A percentile compares a stretch with the other conserved stretches of the same genome.
phyloP scores from a whole-genome alignment of 1,140 invertebrate genomes.

The Camponotus vicinus region DNA sequence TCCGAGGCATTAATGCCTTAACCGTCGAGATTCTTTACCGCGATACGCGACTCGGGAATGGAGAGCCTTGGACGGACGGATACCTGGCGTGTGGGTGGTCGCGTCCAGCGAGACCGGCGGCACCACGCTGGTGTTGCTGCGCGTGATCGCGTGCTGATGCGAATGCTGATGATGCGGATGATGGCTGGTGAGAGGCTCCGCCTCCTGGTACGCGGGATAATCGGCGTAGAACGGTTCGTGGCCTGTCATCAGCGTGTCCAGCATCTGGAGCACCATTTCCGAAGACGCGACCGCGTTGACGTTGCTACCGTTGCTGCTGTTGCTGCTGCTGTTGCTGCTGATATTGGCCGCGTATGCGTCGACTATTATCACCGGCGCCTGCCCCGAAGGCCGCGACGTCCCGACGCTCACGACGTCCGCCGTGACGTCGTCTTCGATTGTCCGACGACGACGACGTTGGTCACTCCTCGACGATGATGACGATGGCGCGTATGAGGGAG shows the following conservation, averaged over 20 bases:
- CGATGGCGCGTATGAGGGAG: too few relatives aligned
- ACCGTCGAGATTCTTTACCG: neutral
- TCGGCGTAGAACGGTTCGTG: conserved; percentile 85
- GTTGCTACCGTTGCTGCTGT: conserved; percentile 69
- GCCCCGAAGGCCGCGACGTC: conserved; percentile 83
- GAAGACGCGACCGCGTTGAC: conserved; percentile 73
- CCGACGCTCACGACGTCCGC: conserved; percentile 85
- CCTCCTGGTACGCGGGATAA: conserved; percentile 84
- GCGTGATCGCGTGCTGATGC: conserved; percentile 72
- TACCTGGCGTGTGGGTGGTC: conserved; percentile 85
- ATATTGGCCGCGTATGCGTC: conserved; percentile 64
- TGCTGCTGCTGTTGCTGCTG: conserved; percentile 69
- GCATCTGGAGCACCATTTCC: conserved; percentile 85
- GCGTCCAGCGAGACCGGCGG: conserved; percentile 82
- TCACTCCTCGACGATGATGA: conserved; percentile 34
- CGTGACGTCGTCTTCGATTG: conserved; percentile 81
- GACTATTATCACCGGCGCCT: conserved; percentile 79
- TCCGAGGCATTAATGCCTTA: too few relatives aligned
- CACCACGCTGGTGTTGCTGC: conserved; percentile 75
- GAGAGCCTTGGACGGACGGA: neutral
- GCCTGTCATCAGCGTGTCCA: conserved; percentile 83
- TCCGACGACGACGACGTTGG: conserved; percentile 26
- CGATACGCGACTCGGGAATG: neutral
- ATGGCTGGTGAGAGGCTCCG: conserved; percentile 76
- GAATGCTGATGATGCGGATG: conserved; percentile 76